A percentile compares a stretch with the other conserved stretches of the same genome.
These are phyloP conservation scores for Metacarcinus magister DNA, from an alignment of 2,888 invertebrate genomes.

Conservation along the genomic window DNA sequence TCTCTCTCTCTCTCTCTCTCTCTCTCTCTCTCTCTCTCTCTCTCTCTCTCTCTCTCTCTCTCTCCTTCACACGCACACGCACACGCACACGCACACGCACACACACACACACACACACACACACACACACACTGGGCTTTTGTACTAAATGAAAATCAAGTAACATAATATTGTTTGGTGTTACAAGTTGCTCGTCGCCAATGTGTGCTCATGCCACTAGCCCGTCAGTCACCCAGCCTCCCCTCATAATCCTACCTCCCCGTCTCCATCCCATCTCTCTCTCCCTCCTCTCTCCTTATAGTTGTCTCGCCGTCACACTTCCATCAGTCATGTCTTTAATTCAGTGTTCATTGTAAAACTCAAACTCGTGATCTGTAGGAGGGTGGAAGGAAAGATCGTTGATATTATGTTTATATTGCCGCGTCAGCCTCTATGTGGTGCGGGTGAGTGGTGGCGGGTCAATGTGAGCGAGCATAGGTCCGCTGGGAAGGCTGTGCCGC, in stretches of 20 bases:
- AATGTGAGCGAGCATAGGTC: background rate
- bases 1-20: background rate
- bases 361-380: background rate
- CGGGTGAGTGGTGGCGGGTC: background rate
- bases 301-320: background rate
- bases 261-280: background rate
- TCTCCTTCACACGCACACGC: too few species aligned
- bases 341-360: background rate
- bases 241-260: background rate
- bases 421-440: background rate
- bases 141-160: background rate
- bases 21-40: slow-evolving; percentile 44
- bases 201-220: background rate
- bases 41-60: background rate
- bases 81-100: too few species aligned
- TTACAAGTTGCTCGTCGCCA: background rate
- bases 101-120: background rate
- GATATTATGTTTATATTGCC: background rate
- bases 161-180: slow-evolving; percentile 16
- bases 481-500: background rate
- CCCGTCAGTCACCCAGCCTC: slow-evolving; percentile 12
- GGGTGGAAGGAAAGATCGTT: background rate
- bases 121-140: background rate
- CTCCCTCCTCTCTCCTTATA: background rate
- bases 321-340: background rate